Evolutionary conservation across 1,140 invertebrate genomes (phyloP), one percentile per base, ranked within the genome.

Genomic region (Drosophila bocki): DNA sequence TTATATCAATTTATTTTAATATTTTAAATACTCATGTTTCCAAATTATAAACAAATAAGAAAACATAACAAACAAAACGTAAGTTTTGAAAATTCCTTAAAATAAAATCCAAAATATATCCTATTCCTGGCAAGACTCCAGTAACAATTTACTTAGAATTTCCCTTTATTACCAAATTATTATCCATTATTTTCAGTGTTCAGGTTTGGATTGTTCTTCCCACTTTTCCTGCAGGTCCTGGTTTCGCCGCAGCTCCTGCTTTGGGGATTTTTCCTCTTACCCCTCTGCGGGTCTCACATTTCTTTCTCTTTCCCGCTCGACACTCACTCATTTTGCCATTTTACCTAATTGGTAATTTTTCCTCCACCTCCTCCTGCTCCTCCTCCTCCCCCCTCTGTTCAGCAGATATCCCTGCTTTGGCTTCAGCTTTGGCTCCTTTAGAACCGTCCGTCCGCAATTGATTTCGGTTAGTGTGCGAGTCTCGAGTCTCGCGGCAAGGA

Each of bases 261-360:
- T 32, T 29, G 7, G 7, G 26, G 42, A 37, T 5, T 41, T 39
- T 26, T 15, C 65, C 29, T 32, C 15, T 7, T 22, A 22, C n/a
- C n/a, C 37, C 33, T n/a, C 22, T 22, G 19, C 37, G 37, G 37
- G 35, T 67, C 61, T 67, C 62, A 32, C 45, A 41, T 50, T 67
- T 51, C 61, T 26, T 15, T 13, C 37, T 29, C 59, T 44, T 50
- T 62, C 63, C 15, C 56, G 19, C 45, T 29, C 64, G 48, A 65
- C 65, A 78, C 84, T 88, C 77, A 88, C 74, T 83, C 80, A 88
- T 88, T 84, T 88, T 90, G 78, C 85, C 80, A 88, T 90, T 88
- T 72, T 78, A 84, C 78, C 80, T 90, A 84, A 90, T 88, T 88
- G 81, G 85, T 88, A 90, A 88, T 88, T 88, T 84, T 78, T 75